Conservation (phyloP, 2,797 vertebrate species). For the Galaxias olidus region DNA sequence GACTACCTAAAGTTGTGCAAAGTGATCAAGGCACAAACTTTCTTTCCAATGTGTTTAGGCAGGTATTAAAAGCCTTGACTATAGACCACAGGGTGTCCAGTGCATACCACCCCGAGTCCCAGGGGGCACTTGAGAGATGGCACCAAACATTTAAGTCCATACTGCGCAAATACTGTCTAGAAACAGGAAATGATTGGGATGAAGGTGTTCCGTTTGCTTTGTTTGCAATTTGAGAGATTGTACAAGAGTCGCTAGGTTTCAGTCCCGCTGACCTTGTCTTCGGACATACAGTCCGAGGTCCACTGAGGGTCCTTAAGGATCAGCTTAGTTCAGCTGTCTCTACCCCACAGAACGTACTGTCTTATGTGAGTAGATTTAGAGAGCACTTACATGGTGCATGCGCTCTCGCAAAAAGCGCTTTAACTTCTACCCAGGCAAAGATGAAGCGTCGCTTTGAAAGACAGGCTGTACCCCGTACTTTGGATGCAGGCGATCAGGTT, state of each 20-base stretch:
- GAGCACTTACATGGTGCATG: constrained; percentile 10
- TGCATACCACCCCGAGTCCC: constrained; percentile 1
- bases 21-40: neutral
- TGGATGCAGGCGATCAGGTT: constrained; percentile 6
- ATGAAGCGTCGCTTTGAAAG: constrained; percentile 13
- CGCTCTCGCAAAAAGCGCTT: no score
- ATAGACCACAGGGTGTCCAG: neutral
- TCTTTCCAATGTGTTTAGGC: neutral
- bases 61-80: neutral
- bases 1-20: no score
- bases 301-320: neutral
- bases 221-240: neutral
- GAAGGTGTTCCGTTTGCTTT: neutral
- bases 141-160: neutral
- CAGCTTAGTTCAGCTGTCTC: neutral
- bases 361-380: constrained; percentile 3
- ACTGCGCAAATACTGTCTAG: constrained; percentile 1
- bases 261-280: constrained; percentile 7
- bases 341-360: neutral
- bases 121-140: neutral
- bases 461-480: neutral
- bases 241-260: neutral
- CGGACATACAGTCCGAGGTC: neutral
- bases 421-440: neutral
- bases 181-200: neutral